These are phyloP conservation scores for Eospalax fontanierii DNA, from an alignment of 2,797 vertebrate genomes.

Conservation along the genomic window DNA sequence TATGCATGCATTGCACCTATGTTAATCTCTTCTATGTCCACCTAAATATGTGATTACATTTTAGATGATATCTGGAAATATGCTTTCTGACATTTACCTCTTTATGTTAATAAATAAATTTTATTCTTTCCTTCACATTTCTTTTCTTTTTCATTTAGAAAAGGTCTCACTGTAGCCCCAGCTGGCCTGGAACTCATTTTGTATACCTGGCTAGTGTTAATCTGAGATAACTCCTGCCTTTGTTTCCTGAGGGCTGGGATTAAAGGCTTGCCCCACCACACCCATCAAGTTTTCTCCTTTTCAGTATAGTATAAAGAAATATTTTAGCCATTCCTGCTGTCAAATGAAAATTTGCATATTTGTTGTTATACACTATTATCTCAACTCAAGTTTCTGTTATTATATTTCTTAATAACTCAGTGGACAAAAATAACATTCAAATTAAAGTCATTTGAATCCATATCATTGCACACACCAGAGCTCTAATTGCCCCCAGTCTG, in stretches of 20 bases:
- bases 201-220: no score
- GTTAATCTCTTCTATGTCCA: not conserved
- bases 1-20: not conserved
- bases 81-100: not conserved
- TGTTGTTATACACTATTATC: not conserved
- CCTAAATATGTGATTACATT: not conserved
- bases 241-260: no score
- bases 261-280: no score
- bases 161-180: no score
- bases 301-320: not conserved
- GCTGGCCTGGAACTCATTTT: no score
- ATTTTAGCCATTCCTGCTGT: not conserved
- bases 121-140: no score
- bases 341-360: not conserved
- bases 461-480: no score
- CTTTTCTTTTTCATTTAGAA: no score
- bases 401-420: not conserved
- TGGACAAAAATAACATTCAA: not conserved
- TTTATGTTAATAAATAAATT: not conserved
- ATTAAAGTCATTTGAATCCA: not conserved
- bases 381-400: not conserved
- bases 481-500: no score
- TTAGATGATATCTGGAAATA: not conserved
- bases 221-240: no score
- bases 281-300: not conserved